Evolutionary conservation across 2,797 vertebrate genomes (phyloP).

Genomic region (Acrossocheilus wenchowensis): DNA sequence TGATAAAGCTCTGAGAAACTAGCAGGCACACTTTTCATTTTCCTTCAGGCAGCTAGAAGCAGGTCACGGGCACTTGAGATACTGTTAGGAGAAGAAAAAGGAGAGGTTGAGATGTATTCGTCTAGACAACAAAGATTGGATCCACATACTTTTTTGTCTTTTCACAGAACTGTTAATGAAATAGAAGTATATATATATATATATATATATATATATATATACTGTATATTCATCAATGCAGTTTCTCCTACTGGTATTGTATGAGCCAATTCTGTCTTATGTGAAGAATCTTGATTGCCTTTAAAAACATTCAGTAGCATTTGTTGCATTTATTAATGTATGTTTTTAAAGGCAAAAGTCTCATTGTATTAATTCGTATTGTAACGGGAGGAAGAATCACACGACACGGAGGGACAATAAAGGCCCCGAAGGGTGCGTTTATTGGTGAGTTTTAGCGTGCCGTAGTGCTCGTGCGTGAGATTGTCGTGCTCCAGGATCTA

Average conservation of each 20-base stretch:
- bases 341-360: neutral
- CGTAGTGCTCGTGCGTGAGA: too few relatives aligned
- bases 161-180: slow-evolving; percentile 14
- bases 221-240: neutral
- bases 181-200: neutral
- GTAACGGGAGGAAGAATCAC: too few relatives aligned
- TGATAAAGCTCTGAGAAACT: slow-evolving; percentile 37
- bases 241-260: neutral
- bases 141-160: neutral
- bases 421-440: too few relatives aligned
- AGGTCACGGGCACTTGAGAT: slow-evolving; percentile 40
- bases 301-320: neutral
- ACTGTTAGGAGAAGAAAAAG: slow-evolving; percentile 33
- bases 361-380: neutral
- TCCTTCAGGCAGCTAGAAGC: slow-evolving; percentile 27
- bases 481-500: too few relatives aligned
- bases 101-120: slow-evolving; percentile 30
- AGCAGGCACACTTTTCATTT: slow-evolving; percentile 40
- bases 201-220: neutral
- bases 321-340: neutral
- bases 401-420: too few relatives aligned
- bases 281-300: neutral
- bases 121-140: slow-evolving; percentile 34
- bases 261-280: neutral
- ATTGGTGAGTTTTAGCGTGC: too few relatives aligned